phyloP scores from a whole-genome alignment of 2,888 invertebrate genomes.

The Lycaena phlaeas region DNA sequence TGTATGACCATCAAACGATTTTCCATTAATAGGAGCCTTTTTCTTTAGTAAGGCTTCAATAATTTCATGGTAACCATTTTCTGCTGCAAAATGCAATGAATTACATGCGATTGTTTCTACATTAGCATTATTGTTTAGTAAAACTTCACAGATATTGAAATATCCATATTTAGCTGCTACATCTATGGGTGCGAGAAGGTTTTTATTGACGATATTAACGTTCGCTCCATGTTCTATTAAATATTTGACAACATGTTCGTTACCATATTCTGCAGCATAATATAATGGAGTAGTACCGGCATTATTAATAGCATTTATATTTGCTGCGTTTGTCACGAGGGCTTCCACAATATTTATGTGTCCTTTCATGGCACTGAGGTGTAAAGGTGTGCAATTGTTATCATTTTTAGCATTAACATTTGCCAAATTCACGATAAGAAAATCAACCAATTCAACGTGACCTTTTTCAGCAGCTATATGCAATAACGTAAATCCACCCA shows the following conservation, averaged over 20 bases:
- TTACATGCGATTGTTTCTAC: neutral
- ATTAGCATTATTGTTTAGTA: neutral
- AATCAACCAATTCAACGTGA: neutral
- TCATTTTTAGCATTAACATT: slow-evolving; percentile 5
- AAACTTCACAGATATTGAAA: neutral
- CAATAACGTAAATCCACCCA: neutral
- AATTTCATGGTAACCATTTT: neutral
- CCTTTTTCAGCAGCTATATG: slow-evolving; percentile 6
- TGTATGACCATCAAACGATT: neutral
- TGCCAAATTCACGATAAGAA: neutral
- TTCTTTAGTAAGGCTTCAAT: neutral
- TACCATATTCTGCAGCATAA: neutral
- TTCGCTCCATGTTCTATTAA: neutral
- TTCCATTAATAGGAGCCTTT: neutral
- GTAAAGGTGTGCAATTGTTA: slow-evolving; percentile 4
- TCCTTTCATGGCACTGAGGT: neutral
- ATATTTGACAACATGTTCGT: neutral
- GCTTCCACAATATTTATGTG: neutral
- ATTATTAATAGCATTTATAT: neutral
- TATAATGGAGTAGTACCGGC: neutral
- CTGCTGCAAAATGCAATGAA: neutral
- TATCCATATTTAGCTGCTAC: neutral
- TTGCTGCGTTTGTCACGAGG: neutral
- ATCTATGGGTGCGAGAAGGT: neutral
- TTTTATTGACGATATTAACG: neutral